Conservation (phyloP, 2,113 vertebrate genomes). For the Corydoras maculifer region DNA sequence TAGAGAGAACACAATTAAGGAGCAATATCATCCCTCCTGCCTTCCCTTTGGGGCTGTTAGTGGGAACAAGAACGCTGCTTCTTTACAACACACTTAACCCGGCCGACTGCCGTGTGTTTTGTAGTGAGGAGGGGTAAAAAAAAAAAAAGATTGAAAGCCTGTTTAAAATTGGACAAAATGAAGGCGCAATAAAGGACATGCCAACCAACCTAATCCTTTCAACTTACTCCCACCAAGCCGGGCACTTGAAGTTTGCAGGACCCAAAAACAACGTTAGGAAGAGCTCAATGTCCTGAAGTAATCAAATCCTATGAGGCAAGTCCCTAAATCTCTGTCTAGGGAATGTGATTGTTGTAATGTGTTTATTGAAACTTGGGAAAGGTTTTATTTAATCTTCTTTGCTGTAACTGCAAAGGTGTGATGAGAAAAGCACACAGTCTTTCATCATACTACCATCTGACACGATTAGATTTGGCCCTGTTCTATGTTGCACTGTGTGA, state of each 20-base stretch:
- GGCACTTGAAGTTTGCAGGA: constrained; percentile 58
- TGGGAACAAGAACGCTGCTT: constrained; percentile 10
- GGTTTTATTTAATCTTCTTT: constrained; percentile 71
- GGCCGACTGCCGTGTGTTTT: constrained; percentile 5
- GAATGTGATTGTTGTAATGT: constrained; percentile 75
- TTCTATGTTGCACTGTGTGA: constrained; percentile 41
- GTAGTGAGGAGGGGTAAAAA: background rate
- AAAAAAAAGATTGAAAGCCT: constrained; percentile 40
- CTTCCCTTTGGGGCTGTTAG: constrained; percentile 15
- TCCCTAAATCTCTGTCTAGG: constrained; percentile 78
- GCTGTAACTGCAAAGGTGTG: constrained; percentile 69
- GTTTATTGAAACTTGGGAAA: constrained; percentile 76
- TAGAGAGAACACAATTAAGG: constrained; percentile 9
- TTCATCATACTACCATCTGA: constrained; percentile 73
- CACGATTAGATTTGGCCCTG: constrained; percentile 46
- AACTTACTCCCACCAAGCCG: constrained; percentile 58
- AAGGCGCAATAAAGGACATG: constrained; percentile 55
- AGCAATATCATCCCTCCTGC: constrained; percentile 4
- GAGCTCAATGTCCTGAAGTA: constrained; percentile 70
- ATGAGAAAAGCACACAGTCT: constrained; percentile 74
- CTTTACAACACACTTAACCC: constrained; percentile 11
- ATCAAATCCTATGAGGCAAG: constrained; percentile 74
- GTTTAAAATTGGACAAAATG: constrained; percentile 39
- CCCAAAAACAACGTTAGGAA: constrained; percentile 65
- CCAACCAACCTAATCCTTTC: constrained; percentile 58